These are phyloP conservation scores for Cephalopachus bancanus DNA, from an alignment of 2,797 vertebrate genomes.

Conservation along the genomic window DNA sequence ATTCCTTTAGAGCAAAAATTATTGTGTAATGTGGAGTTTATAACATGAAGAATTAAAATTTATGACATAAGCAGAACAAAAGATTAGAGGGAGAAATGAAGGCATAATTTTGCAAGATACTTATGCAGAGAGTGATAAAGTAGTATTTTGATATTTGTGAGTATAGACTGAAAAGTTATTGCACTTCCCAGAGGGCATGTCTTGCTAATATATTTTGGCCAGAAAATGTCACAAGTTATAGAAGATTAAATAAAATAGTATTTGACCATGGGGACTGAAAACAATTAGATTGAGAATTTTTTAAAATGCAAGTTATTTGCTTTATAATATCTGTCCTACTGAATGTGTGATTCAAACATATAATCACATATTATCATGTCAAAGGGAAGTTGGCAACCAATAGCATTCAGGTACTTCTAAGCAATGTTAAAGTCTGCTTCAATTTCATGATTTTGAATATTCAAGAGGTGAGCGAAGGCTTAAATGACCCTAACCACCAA, in stretches of 20 bases:
- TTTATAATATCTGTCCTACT: neutral
- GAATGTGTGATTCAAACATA: neutral
- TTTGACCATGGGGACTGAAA: neutral
- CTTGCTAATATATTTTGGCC: neutral
- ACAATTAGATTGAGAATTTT: neutral
- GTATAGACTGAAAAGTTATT: neutral
- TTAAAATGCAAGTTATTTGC: neutral
- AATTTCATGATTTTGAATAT: neutral
- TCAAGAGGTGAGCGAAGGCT: neutral
- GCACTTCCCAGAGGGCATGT: neutral
- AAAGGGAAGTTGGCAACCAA: neutral
- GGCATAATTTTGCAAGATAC: neutral
- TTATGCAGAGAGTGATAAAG: neutral
- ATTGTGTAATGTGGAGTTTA: neutral
- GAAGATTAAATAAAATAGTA: neutral
- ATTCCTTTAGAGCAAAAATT: neutral
- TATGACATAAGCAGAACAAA: neutral
- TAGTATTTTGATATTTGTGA: slow-evolving; percentile 41
- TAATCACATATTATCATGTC: neutral
- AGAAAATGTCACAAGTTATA: neutral
- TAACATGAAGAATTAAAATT: neutral
- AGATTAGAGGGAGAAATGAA: neutral
- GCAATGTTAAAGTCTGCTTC: neutral
- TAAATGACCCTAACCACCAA: neutral
- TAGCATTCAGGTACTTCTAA: neutral